Base-by-base conservation (phyloP, 1,140 invertebrate genomes). In the Carposina sasakii region DNA sequence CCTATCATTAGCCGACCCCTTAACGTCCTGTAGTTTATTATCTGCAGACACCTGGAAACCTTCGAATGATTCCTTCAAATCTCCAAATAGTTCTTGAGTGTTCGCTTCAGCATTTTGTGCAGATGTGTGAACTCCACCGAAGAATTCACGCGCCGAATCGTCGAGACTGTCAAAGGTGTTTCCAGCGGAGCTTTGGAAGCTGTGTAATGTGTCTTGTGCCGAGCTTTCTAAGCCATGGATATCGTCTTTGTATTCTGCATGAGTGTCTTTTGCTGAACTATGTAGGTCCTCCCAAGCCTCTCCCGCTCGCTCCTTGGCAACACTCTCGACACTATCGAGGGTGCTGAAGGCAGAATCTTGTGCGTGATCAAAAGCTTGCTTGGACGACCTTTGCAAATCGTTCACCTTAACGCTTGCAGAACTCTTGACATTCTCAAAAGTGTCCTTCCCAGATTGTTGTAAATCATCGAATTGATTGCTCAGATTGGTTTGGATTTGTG, bases 81-180 rank as follows among this genome's bases (percentile, higher is more conserved):
- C 68, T 0, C 71, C 70, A 16, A 82, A 82, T 10, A 82, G 45
- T 16, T 79, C 67, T 33, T 75, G 74, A 0, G 70, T 60, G 46
- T 41, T 50, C 13, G 60, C 59, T 20, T 71, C 67, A 12, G 49
- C 55, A 15, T 67, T 71, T 5, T 56, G 51, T 10, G 52, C 48
- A 16, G 66, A 48, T 22, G 45, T 62, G 24, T 77, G 69, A 3
- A 61, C 63, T 39, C 54, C 69, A 4, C 68, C 62, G 8, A 65
- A 44, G 21, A 70, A 56, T 51, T 79, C 78, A 9, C 57, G 61
- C 0, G 68, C 67, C 1, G 76, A 81, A 50, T 84, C 75, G 16
- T 81, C 79, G 26, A 84, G 61, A 46, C 79, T 84, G 40, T 81
- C 79, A 24, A 84, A 84, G 9, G 79, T 84, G 45, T 84, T 76